Evolutionary conservation across 2,888 invertebrate species (phyloP).

Genomic region (Drosophila maculinotata): DNA sequence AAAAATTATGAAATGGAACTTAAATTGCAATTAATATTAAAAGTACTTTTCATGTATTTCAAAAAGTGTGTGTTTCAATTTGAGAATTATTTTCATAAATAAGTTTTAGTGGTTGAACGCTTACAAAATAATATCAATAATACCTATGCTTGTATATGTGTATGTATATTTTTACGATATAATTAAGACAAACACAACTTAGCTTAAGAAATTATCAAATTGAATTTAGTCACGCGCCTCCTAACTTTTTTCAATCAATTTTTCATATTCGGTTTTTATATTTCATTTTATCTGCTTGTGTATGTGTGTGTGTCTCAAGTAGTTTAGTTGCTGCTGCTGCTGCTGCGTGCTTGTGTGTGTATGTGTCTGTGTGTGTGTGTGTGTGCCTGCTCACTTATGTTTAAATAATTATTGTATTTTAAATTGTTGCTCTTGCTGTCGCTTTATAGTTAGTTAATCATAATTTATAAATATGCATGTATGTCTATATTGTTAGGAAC

Average conservation of each 20-base stretch:
- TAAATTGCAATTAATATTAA: slow-evolving; percentile 49
- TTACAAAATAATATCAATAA: slow-evolving; percentile 62
- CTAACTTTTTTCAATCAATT: slow-evolving; percentile 20
- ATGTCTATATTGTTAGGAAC: slow-evolving; percentile 85
- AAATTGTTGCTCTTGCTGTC: slow-evolving; percentile 40
- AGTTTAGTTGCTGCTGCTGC: slow-evolving; percentile 1
- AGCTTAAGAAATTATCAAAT: slow-evolving; percentile 45
- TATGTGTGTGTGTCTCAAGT: no score
- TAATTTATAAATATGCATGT: slow-evolving; percentile 60
- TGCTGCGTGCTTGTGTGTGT: not conserved
- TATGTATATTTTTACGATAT: slow-evolving; percentile 16
- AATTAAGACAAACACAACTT: slow-evolving; percentile 49
- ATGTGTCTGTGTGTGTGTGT: slow-evolving; percentile 27
- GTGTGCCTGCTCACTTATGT: slow-evolving; percentile 35
- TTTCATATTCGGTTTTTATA: slow-evolving; percentile 11
- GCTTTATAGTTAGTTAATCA: slow-evolving; percentile 54
- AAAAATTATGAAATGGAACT: slow-evolving; percentile 64
- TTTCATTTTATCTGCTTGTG: no score
- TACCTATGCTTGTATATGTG: slow-evolving; percentile 30
- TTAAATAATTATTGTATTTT: slow-evolving; percentile 48
- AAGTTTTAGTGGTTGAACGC: slow-evolving; percentile 36
- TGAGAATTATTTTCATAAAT: slow-evolving; percentile 25
- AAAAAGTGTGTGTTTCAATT: slow-evolving; percentile 1
- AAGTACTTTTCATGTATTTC: slow-evolving; percentile 20
- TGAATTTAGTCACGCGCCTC: slow-evolving; percentile 41